phyloP scores from a whole-genome alignment of 2,888 invertebrate genomes.

The Dryobota labecula region DNA sequence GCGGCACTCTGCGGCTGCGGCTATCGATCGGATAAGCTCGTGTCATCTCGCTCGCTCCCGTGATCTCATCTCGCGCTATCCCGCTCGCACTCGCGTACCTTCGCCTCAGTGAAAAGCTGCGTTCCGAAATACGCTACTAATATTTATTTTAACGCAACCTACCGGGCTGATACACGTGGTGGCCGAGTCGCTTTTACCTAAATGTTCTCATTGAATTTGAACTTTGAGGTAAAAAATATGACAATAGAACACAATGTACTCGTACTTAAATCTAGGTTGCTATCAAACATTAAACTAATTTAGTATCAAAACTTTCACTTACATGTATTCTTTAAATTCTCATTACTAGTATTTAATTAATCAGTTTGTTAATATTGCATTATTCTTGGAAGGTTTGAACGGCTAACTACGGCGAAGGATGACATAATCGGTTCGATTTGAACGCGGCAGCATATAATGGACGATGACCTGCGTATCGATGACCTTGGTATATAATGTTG shows the following conservation, averaged over 20 bases:
- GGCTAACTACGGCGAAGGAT: conserved; percentile 22
- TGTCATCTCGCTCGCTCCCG: conserved; percentile 81
- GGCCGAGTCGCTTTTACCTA: conserved; percentile 55
- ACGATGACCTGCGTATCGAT: conserved; percentile 44
- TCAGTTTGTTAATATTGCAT: conserved; percentile 25
- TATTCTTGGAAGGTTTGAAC: conserved; percentile 37
- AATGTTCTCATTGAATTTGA: conserved; percentile 39
- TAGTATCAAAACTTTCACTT: not conserved
- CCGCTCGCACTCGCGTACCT: conserved; percentile 77
- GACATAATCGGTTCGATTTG: conserved; percentile 42
- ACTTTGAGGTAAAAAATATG: conserved; percentile 14
- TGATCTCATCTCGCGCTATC: conserved; percentile 75
- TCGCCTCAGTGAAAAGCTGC: conserved; percentile 83
- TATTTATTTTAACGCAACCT: conserved; percentile 90
- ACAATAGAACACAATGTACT: not conserved
- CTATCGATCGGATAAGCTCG: conserved; percentile 88
- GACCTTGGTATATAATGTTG: conserved; percentile 45
- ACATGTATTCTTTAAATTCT: not conserved
- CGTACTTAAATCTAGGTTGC: not conserved
- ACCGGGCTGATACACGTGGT: conserved; percentile 86
- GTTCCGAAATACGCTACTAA: conserved; percentile 89
- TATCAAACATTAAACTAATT: not conserved
- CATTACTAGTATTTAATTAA: conserved; percentile 31
- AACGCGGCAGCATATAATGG: conserved; percentile 35
- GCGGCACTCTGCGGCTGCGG: conserved; percentile 90